A percentile compares a stretch with the other conserved stretches of the same genome.
Conservation (phyloP, 2,888 invertebrate species). For the Calephelis perditalis region DNA sequence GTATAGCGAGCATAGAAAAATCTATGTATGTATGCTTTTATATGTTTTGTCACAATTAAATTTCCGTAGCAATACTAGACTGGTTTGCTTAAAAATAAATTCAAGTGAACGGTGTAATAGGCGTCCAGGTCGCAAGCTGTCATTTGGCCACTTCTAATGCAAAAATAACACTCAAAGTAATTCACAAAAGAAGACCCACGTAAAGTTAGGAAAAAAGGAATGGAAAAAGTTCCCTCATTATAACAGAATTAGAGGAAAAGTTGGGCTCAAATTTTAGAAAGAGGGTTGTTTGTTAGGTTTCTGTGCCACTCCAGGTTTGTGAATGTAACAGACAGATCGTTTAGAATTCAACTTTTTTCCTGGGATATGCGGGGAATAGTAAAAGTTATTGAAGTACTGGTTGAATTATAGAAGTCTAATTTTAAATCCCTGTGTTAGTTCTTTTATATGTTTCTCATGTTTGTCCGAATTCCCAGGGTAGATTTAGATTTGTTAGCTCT, state of each 20-base stretch:
- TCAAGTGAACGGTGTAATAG: slow-evolving; percentile 21
- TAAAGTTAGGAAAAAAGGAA: slow-evolving; percentile 49
- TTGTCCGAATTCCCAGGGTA: too few species aligned
- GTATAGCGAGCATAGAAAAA: too few species aligned
- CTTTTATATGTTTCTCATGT: too few species aligned
- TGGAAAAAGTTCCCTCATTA: slow-evolving; percentile 68
- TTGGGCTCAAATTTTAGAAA: slow-evolving; percentile 31
- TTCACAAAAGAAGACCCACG: slow-evolving; percentile 39
- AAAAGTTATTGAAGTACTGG: not conserved
- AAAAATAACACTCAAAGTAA: slow-evolving; percentile 43
- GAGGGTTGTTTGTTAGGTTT: slow-evolving; percentile 32
- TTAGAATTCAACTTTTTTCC: slow-evolving; percentile 4
- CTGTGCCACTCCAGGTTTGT: slow-evolving; percentile 21
- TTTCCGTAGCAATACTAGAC: too few species aligned
- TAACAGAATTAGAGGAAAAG: slow-evolving; percentile 55
- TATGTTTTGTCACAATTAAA: too few species aligned
- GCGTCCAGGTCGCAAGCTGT: slow-evolving; percentile 32
- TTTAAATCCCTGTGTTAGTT: too few species aligned
- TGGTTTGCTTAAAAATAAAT: too few species aligned
- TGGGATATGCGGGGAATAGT: not conserved
- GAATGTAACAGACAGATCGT: slow-evolving; percentile 14
- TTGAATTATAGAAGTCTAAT: not conserved
- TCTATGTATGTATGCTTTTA: too few species aligned
- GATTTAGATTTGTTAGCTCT: too few species aligned
- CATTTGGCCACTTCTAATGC: slow-evolving; percentile 39